Evolutionary conservation across 2,888 invertebrate genomes (phyloP).

Genomic region (Spatulosminthurus flaviceps): DNA sequence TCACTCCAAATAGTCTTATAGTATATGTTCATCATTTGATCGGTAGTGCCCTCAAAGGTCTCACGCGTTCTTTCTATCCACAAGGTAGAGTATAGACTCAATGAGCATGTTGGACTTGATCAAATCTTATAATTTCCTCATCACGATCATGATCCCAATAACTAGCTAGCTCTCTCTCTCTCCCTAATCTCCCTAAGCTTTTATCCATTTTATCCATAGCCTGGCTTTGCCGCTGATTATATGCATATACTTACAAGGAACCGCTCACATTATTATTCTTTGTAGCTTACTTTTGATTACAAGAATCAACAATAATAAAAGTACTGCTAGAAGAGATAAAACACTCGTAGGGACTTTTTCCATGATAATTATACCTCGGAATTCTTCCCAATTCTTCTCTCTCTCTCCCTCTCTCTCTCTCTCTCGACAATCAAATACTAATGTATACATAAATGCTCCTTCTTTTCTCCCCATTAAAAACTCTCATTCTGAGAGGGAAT

Average conservation of each 20-base stretch:
- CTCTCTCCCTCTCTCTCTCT: too few species aligned
- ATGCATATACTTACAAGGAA: slow-evolving; percentile 20
- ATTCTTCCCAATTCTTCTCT: too few species aligned
- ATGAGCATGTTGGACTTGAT: slow-evolving; percentile 18
- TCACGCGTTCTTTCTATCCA: slow-evolving; percentile 30
- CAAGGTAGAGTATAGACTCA: slow-evolving; percentile 5
- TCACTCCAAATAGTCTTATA: slow-evolving; percentile 26
- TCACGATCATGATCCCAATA: slow-evolving; percentile 41
- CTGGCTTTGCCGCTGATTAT: not conserved
- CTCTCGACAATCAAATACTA: too few species aligned
- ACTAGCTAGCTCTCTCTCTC: slow-evolving; percentile 24
- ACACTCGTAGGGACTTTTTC: not conserved
- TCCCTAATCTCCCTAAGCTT: not conserved
- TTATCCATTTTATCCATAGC: not conserved
- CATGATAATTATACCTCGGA: not conserved
- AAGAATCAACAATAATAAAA: slow-evolving; percentile 25
- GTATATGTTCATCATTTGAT: slow-evolving; percentile 12
- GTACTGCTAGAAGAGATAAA: slow-evolving; percentile 19
- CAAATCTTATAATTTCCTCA: slow-evolving; percentile 38
- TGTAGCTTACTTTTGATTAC: slow-evolving; percentile 34
- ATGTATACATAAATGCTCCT: not conserved
- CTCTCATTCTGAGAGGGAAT: not conserved
- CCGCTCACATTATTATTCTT: slow-evolving; percentile 28
- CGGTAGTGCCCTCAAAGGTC: slow-evolving; percentile 39
- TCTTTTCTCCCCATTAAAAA: slow-evolving; percentile 2